Base-by-base conservation (phyloP, 2,888 invertebrate genomes). In the Tetramorium bicarinatum region DNA sequence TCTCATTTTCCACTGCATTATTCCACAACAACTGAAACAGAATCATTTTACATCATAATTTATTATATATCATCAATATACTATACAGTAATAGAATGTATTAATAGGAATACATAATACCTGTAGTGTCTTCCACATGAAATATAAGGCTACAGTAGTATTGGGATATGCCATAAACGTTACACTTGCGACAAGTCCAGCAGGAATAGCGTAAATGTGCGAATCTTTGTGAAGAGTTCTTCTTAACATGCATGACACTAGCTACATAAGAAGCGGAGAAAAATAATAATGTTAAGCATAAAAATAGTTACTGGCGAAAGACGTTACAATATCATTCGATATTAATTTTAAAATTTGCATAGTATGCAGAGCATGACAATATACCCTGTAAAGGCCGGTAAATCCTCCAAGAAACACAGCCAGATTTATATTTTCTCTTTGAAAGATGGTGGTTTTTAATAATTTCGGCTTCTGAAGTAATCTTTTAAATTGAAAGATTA, bases 81-180 rank as follows among this genome's bases (percentile, higher is more conserved):
- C 9, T 38, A n/a, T n/a, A n/a, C n/a, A n/a, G n/a, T n/a, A 34
- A 67, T 44, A 25, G 4, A n/a, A 34, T 69, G 18, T 59, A 11
- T 15, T 21, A 25, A 44, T 44, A 8, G n/a, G n/a, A 64, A 29
- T 34, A 25, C 2, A 11, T 44, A 64, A 67, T 82, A 97, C 98
- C 96, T 98, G 98, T 59, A 97, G 95, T 66, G 97, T 96, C 95
- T 98, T 98, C 97, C 98, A 98, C 95, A 97, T 96, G 8, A 97
- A 96, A 94, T 98, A 98, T 44, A 98, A 95, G n/a, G 98, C 97
- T 74, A 98, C 96, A 0, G 97, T 97, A 61, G 97, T 96, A 92
- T 97, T 97, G 49, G 97, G 97, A 95, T 97, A 98, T 90, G 96
- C 96, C 41, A 96, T 95, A 95, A 98, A 97, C 52, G 97, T 96